Conservation (phyloP, 2,113 vertebrate genomes). For the Cettia cetti region DNA sequence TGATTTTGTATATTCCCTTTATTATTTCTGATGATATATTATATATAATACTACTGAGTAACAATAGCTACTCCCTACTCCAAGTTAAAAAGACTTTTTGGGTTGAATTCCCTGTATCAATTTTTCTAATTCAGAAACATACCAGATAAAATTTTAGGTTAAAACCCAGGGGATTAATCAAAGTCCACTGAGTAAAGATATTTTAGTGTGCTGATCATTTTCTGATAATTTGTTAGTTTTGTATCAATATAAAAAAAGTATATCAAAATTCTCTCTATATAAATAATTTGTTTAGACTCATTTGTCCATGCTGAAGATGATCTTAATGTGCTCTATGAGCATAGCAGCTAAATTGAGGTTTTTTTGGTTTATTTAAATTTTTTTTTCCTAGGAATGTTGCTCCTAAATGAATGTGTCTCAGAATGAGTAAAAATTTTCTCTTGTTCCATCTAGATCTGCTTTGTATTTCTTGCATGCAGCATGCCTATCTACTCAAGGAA, state of each 20-base stretch:
- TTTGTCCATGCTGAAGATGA: background rate
- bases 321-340: background rate
- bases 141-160: background rate
- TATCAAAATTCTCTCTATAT: background rate
- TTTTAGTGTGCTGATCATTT: background rate
- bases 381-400: background rate
- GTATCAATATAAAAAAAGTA: background rate
- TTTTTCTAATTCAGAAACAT: background rate
- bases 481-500: background rate
- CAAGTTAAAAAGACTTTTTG: background rate
- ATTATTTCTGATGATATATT: background rate
- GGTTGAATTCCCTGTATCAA: background rate
- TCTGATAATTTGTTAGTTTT: background rate
- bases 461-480: background rate
- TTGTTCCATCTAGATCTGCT: background rate
- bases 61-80: background rate
- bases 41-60: background rate
- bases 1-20: background rate
- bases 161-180: background rate
- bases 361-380: background rate
- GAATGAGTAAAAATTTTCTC: background rate
- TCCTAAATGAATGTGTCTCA: background rate
- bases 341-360: accelerated
- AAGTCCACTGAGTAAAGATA: background rate
- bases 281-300: background rate